Percentiles rank a stretch among this genome's conserved stretches.
Conservation (phyloP, 2,113 vertebrate species). For the Rhombomys opimus region DNA sequence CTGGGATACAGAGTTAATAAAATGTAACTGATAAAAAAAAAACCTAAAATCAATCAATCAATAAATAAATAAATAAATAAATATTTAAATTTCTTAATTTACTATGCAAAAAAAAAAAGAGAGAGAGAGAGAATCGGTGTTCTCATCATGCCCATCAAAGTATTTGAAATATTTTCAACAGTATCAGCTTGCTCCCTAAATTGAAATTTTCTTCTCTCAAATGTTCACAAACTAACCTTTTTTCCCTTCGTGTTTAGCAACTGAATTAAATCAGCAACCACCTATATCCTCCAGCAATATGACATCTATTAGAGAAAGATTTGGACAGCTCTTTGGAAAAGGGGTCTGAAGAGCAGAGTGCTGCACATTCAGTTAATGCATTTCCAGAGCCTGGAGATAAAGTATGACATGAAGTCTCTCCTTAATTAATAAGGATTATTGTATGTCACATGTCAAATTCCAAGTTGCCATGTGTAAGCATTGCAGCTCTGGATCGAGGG, state of each 20-base stretch:
- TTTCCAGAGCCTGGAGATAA: neutral
- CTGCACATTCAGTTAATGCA: neutral
- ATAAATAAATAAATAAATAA: too few species aligned
- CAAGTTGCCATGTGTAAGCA: neutral
- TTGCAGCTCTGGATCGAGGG: neutral
- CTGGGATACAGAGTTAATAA: too few species aligned
- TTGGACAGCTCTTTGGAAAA: neutral
- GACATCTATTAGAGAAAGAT: conserved; percentile 50
- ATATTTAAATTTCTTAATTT: too few species aligned
- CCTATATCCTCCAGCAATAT: conserved; percentile 70
- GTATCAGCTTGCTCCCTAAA: conserved; percentile 41
- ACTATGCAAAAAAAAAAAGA: too few species aligned
- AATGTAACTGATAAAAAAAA: too few species aligned
- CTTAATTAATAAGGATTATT: conserved; percentile 6
- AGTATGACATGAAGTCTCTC: neutral
- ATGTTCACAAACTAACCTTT: conserved; percentile 52
- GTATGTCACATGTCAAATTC: neutral
- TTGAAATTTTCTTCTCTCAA: conserved; percentile 58
- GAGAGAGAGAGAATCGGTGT: neutral
- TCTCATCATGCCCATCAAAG: neutral
- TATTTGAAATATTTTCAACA: conserved; percentile 51
- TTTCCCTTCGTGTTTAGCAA: conserved; percentile 41
- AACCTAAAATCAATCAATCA: too few species aligned
- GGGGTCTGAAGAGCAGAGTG: neutral
- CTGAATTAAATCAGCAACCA: conserved; percentile 72